A percentile compares a stretch with the other conserved stretches of the same genome.
phyloP scores from a whole-genome alignment of 2,113 vertebrate species.

The Sakesphorus luctuosus region DNA sequence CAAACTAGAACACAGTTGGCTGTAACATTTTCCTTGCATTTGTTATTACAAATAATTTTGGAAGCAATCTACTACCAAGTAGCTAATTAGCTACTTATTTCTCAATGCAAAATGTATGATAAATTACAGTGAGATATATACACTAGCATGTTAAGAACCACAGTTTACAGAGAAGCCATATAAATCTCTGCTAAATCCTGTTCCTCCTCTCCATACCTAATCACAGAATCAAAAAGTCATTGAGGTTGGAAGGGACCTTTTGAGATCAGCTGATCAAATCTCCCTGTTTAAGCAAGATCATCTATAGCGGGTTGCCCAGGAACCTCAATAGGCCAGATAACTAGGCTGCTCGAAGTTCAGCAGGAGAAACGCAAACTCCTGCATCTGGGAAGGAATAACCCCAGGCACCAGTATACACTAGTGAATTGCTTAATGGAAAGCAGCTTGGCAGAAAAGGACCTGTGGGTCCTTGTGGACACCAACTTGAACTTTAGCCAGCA shows the following conservation, averaged over 20 bases:
- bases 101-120: neutral
- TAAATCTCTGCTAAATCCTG: neutral
- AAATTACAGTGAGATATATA: neutral
- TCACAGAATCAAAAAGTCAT: neutral
- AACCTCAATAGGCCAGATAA: neutral
- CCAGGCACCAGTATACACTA: neutral
- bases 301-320: neutral
- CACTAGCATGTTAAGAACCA: neutral
- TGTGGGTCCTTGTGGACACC: neutral
- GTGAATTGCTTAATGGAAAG: rapidly evolving
- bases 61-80: neutral
- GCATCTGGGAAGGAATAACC: neutral
- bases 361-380: neutral
- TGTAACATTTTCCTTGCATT: neutral
- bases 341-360: neutral
- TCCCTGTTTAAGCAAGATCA: neutral
- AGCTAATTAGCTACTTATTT: neutral
- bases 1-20: neutral
- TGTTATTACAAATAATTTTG: neutral
- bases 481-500: neutral
- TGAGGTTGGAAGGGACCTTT: neutral
- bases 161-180: neutral
- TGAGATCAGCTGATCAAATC: neutral
- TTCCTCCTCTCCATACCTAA: neutral
- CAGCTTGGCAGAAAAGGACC: neutral